Base-by-base conservation (phyloP, 2,113 vertebrate genomes). In the Limnothrissa miodon region DNA sequence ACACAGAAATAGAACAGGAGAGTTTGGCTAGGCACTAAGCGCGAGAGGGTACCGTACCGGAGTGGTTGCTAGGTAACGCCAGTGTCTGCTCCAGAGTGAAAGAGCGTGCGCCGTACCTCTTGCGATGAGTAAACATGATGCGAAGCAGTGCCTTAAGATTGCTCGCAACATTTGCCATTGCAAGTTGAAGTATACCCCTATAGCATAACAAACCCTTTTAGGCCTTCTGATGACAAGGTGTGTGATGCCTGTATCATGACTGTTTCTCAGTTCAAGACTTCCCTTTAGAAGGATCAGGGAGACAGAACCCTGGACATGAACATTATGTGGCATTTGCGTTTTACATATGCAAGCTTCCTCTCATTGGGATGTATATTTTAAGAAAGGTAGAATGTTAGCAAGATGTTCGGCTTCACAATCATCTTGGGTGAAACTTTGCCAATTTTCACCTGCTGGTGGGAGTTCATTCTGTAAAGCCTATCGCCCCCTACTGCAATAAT, bases 61-160 rank as follows among this genome's bases (percentile, higher is more conserved):
- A 83, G 70, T n/a, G 51, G 88, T 89, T 89, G 88, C 88, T 83
- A 84, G 79, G 88, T 82, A 89, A 89, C 88, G 83, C 82, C 82
- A 66, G 87, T 74, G 84, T 83, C 84, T 82, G 39, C 66, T 81
- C 79, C 44, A 21, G 39, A 66, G 83, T 79, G 83, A 42, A 83
- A 70, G 46, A 83, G 78, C 81, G 78, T 80, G 46, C 79, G 79
- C 51, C 39, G 78, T 45, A 62, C 81, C 85, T 80, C 46, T 81
- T 25, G 46, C 62, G 48, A 44, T 62, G 45, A 29, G 29, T 62
- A 74, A 74, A 74, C 66, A 74, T 1, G 25, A 39, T 74, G 19
- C 19, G 51, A 56, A 3, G 21, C 51, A 0, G 1, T 53, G 48
- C 51, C 21, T 21, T 23, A 56, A 19, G 21, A 21, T 4, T 56